Evolutionary conservation across 2,113 vertebrate genomes (phyloP), one percentile per base, ranked within the genome.

Genomic region (Rousettus leschenaultii): DNA sequence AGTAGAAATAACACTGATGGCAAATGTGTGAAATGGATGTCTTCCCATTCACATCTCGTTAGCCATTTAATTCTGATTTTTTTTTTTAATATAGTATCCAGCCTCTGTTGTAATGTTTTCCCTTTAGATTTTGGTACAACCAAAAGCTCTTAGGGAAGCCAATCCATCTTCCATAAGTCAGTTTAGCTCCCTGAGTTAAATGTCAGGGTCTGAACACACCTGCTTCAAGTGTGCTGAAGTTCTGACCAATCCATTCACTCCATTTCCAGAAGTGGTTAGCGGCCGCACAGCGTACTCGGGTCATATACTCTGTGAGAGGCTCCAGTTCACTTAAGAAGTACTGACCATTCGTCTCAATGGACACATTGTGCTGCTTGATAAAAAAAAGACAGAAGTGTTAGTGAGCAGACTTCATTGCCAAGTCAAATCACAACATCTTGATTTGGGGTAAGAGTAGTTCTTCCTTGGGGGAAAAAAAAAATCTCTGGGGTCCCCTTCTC

Each of bases 211-310:
- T 26, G 16, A 70, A 97, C 98, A 4, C 98, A 99, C 99, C 92
- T 86, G 95, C 93, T 97, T 99, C 97, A 0, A 45, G 22, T 6
- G 98, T 99, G 85, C 13, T 77, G 91, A 98, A 7, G 35, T 10
- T 55, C 13, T 1, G 38, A 5, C 7, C 0, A 0, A 89, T 98
- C 98, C 98, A 98, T 5, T 97, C 55, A 28, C 98, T 98, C 99
- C 99, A 99, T 59, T 94, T 98, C 98, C 98, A 98, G 95, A 99
- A 98, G 79, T 96, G 95, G 14, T 33, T 6, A 1, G 96, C 97
- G 0, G 74, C 89, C 5, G 94, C 97, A 2, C 99, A 99, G 79
- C 2, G 98, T 3, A 98, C 97, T 38, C 28, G 84, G 19, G 68
- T 66, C 8, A 0, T 11, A 33, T 99, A 98, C 1, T 86, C 18